A percentile compares a stretch with the other conserved stretches of the same genome.
Conservation (phyloP, 2,797 vertebrate species). For the Syndactyla subalaris region DNA sequence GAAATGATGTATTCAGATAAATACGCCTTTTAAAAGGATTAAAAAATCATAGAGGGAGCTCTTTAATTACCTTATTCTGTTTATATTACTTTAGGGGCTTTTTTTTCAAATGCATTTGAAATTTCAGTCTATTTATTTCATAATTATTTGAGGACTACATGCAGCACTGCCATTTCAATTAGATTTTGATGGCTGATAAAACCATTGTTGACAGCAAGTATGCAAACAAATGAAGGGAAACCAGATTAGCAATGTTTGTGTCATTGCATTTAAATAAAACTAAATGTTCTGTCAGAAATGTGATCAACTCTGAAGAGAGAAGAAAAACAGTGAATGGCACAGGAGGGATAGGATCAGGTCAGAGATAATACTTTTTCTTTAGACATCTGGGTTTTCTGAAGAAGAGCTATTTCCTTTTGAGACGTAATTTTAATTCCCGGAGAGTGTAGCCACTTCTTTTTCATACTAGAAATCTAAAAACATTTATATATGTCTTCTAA, state of each 20-base stretch:
- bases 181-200: conserved; percentile 77
- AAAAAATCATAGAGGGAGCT: not conserved
- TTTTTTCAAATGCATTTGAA: conserved; percentile 67
- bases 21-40: not conserved
- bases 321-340: not conserved
- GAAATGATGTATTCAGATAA: conserved; percentile 55
- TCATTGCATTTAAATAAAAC: conserved; percentile 70
- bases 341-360: not conserved
- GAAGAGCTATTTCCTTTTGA: conserved; percentile 30
- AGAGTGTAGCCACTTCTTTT: conserved; percentile 39
- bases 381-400: conserved; percentile 48
- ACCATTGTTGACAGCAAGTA: conserved; percentile 69
- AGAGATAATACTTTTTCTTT: not conserved
- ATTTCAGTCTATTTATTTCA: conserved; percentile 74
- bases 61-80: conserved; percentile 76
- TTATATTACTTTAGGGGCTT: conserved; percentile 61
- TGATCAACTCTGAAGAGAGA: conserved; percentile 41
- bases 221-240: conserved; percentile 65
- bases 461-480: conserved; percentile 56
- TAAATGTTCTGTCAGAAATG: conserved; percentile 51
- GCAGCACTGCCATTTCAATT: conserved; percentile 73
- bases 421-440: conserved; percentile 52
- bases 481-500: conserved; percentile 57
- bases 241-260: conserved; percentile 67
- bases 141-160: conserved; percentile 72